phyloP scores from a whole-genome alignment of 2,113 vertebrate genomes.

The Felis chaus region DNA sequence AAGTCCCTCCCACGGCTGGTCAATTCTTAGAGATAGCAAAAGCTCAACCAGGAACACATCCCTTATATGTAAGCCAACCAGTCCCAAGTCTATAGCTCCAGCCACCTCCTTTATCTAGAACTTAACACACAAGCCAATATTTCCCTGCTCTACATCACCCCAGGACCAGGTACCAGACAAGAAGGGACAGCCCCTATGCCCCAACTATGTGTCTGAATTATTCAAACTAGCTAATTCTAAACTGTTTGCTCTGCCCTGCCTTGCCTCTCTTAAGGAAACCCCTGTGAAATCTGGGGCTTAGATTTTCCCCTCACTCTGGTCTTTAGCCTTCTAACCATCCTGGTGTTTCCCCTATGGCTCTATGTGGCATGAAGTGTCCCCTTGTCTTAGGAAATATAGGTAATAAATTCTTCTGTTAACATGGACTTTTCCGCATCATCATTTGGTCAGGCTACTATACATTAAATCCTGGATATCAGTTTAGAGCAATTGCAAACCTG shows the following conservation, averaged over 20 bases:
- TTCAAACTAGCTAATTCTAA: background rate
- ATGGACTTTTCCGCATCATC: background rate
- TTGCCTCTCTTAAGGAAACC: background rate
- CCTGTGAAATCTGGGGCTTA: background rate
- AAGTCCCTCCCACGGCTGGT: background rate
- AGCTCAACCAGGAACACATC: background rate
- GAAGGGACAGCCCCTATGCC: rapidly evolving
- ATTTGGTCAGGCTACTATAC: background rate
- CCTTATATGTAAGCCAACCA: background rate
- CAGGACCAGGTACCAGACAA: background rate
- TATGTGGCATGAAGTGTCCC: background rate
- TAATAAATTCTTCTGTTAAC: background rate
- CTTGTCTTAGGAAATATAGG: background rate
- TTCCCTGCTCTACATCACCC: background rate
- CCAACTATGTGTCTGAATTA: background rate
- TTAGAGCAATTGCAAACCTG: background rate
- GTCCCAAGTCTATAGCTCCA: background rate
- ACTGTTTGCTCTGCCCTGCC: background rate
- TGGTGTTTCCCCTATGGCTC: background rate
- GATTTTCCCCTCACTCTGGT: background rate
- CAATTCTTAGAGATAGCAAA: background rate
- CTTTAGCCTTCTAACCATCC: background rate
- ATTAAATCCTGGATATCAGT: background rate
- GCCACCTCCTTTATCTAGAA: background rate
- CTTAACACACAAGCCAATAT: background rate